A percentile compares a stretch with the other conserved stretches of the same genome.
Evolutionary conservation across 2,113 vertebrate genomes (phyloP).

Genomic region (Lepidothrix coronata): DNA sequence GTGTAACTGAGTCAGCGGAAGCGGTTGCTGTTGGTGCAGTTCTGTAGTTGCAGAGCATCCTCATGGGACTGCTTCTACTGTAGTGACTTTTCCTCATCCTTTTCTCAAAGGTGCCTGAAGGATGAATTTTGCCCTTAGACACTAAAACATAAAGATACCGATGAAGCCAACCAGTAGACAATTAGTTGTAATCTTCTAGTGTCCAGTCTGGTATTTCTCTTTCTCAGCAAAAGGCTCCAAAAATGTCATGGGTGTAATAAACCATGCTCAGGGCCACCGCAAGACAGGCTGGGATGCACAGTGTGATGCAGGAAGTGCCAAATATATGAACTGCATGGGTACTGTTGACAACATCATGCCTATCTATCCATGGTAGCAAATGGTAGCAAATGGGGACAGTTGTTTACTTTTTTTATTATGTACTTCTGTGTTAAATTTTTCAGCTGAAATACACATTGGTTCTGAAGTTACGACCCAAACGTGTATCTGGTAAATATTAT

Average conservation of each 20-base stretch:
- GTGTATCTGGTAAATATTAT: neutral
- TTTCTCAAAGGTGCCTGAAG: neutral
- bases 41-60: neutral
- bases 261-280: neutral
- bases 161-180: neutral
- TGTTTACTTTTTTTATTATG: neutral
- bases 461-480: neutral
- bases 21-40: neutral
- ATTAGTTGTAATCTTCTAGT: neutral
- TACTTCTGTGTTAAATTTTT: neutral
- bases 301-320: neutral
- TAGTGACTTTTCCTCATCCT: neutral
- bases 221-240: neutral
- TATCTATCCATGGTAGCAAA: fast-evolving
- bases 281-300: neutral
- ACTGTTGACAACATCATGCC: neutral
- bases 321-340: neutral
- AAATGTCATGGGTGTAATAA: neutral
- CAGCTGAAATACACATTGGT: neutral
- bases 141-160: neutral
- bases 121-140: neutral
- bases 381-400: neutral
- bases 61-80: neutral
- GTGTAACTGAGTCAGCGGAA: neutral
- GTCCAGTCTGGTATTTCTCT: neutral